Evolutionary conservation across 2,888 invertebrate species (phyloP).

Genomic region (Polyommatus iphigenia): DNA sequence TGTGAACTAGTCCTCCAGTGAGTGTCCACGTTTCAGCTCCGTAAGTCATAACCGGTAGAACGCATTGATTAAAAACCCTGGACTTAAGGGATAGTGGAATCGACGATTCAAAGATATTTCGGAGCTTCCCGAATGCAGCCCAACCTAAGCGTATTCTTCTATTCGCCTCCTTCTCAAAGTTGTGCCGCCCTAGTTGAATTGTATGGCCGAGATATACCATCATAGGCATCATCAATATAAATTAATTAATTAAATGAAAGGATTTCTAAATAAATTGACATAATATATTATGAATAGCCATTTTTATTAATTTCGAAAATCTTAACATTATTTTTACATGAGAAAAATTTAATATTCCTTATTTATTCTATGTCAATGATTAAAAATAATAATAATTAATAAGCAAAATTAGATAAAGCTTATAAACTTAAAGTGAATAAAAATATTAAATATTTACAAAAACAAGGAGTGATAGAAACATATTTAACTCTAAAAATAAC

Average conservation of each 20-base stretch:
- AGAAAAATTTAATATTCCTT: slow-evolving; percentile 65
- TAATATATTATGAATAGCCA: slow-evolving; percentile 15
- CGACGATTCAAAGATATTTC: too few species aligned
- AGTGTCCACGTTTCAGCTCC: too few species aligned
- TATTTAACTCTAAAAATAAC: slow-evolving; percentile 66
- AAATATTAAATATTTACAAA: slow-evolving; percentile 71
- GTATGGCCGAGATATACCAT: too few species aligned
- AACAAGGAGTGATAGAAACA: slow-evolving; percentile 63
- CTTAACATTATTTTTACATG: slow-evolving; percentile 72
- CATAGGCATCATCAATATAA: too few species aligned
- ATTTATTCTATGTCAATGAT: slow-evolving; percentile 58
- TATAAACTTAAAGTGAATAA: slow-evolving; percentile 61
- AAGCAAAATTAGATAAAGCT: slow-evolving; percentile 56
- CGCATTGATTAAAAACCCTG: too few species aligned
- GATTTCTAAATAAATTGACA: slow-evolving; percentile 4
- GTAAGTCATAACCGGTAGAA: too few species aligned
- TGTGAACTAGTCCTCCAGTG: too few species aligned
- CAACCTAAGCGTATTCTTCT: too few species aligned
- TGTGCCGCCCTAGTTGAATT: too few species aligned
- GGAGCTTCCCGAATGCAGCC: too few species aligned
- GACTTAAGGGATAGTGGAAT: too few species aligned
- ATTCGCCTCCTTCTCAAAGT: too few species aligned
- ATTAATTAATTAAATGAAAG: neutral
- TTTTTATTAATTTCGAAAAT: slow-evolving; percentile 55
- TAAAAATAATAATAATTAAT: slow-evolving; percentile 51